Evolutionary conservation across 2,113 vertebrate genomes (phyloP).

Genomic region (Todiramphus saurophagus): DNA sequence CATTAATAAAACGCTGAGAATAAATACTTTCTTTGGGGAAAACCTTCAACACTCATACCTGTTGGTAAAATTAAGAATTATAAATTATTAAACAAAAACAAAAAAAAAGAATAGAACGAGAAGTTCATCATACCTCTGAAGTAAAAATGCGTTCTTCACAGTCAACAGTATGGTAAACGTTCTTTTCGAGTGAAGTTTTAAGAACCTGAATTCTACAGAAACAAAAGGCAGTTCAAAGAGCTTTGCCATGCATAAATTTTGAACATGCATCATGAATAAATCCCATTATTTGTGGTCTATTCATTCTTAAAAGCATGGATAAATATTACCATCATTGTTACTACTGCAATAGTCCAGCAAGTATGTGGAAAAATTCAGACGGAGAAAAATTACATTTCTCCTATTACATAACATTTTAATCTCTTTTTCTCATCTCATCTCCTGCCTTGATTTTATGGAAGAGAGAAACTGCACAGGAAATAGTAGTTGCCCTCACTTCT

Average conservation of each 20-base stretch:
- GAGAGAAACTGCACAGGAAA: not conserved
- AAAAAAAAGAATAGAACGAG: not conserved
- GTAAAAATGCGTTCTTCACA: conserved; percentile 70
- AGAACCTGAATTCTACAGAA: conserved; percentile 71
- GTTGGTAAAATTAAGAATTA: not conserved
- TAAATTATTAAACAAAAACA: not conserved
- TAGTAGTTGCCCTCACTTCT: not conserved
- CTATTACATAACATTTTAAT: not conserved
- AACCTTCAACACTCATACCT: not conserved
- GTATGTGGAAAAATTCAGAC: not conserved
- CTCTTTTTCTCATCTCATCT: not conserved
- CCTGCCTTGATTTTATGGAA: not conserved
- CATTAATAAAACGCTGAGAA: not conserved
- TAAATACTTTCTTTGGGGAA: not conserved
- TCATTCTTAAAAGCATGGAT: not conserved
- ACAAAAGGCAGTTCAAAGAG: conserved; percentile 8
- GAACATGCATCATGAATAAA: not conserved
- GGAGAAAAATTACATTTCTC: not conserved
- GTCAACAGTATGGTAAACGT: conserved; percentile 46
- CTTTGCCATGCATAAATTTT: not conserved
- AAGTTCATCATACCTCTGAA: conserved; percentile 69
- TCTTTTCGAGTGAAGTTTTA: conserved; percentile 74
- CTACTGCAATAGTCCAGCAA: not conserved
- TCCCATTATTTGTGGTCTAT: not conserved
- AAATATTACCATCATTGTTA: not conserved